Evolutionary conservation across 1,140 invertebrate species (phyloP).

Genomic region (Drosophila sturtevanti): DNA sequence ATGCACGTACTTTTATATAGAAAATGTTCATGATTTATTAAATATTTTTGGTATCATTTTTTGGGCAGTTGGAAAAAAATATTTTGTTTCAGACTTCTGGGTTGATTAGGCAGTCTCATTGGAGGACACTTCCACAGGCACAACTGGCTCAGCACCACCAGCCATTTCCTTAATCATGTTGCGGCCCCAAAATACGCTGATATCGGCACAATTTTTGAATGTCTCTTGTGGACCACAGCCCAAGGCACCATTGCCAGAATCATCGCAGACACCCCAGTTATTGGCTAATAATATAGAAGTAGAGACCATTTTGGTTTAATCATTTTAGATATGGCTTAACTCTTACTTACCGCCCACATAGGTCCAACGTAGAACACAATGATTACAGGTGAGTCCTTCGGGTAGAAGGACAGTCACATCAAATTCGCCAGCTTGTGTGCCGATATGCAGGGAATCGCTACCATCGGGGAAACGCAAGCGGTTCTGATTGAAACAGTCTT

Average conservation of each 20-base stretch:
- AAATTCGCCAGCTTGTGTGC: conserved; percentile 64
- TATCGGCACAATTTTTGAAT: conserved; percentile 88
- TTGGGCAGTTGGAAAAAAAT: not conserved
- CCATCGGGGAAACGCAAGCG: conserved; percentile 83
- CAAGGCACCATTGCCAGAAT: conserved; percentile 72
- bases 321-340: no score
- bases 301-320: not conserved
- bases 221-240: conserved; percentile 88
- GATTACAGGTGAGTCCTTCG: conserved; percentile 84
- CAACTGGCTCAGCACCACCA: conserved; percentile 23
- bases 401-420: conserved; percentile 84
- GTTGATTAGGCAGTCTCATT: not conserved
- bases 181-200: conserved; percentile 84
- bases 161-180: conserved; percentile 58
- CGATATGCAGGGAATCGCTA: conserved; percentile 65
- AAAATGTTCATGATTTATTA: conserved; percentile 4
- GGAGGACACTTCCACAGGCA: conserved; percentile 45
- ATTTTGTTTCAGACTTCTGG: conserved; percentile 25
- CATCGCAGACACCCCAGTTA: conserved; percentile 84
- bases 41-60: conserved; percentile 28
- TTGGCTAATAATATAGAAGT: conserved; percentile 80
- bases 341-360: conserved; percentile 83
- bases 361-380: conserved; percentile 88
- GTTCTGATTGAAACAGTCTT: conserved; percentile 85
- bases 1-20: not conserved